A percentile compares a stretch with the other conserved stretches of the same genome.
These are phyloP conservation scores for Ostrea denselamellosa DNA, from an alignment of 1,140 invertebrate species.

Conservation along the genomic window DNA sequence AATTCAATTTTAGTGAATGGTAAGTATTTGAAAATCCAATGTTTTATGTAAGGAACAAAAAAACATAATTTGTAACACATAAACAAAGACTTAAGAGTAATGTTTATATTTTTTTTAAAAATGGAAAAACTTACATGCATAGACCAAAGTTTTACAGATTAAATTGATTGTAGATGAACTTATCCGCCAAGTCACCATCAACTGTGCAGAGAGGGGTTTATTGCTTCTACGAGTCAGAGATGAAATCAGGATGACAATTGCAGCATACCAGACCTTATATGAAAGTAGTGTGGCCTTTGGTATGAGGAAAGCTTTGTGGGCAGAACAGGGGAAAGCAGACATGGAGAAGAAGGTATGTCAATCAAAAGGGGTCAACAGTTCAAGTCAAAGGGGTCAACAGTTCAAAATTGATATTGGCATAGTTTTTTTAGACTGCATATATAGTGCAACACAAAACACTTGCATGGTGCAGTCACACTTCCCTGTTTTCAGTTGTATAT, in stretches of 20 bases:
- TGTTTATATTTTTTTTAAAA: too few species aligned
- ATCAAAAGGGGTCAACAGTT: background rate
- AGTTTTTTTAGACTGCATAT: too few species aligned
- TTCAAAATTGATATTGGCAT: too few species aligned
- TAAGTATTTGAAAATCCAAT: too few species aligned
- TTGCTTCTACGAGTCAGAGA: conserved; percentile 94
- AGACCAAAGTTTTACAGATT: background rate
- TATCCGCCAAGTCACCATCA: conserved; percentile 96
- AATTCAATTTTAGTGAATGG: background rate
- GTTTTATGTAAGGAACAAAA: too few species aligned
- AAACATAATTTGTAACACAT: too few species aligned
- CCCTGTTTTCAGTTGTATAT: too few species aligned
- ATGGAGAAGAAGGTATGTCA: conserved; percentile 81
- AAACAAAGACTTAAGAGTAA: too few species aligned
- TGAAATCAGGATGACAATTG: conserved; percentile 96
- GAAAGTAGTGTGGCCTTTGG: conserved; percentile 98
- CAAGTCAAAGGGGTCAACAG: too few species aligned
- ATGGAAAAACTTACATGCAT: too few species aligned
- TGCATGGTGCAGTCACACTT: too few species aligned
- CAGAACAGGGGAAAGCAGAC: conserved; percentile 85
- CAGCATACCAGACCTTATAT: conserved; percentile 95
- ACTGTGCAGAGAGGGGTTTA: conserved; percentile 97
- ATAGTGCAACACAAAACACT: too few species aligned
- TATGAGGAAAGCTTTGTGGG: conserved; percentile 97
- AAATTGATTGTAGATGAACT: conserved; percentile 86